Conservation (phyloP, 2,888 invertebrate species). For the Cephus pygmeus region DNA sequence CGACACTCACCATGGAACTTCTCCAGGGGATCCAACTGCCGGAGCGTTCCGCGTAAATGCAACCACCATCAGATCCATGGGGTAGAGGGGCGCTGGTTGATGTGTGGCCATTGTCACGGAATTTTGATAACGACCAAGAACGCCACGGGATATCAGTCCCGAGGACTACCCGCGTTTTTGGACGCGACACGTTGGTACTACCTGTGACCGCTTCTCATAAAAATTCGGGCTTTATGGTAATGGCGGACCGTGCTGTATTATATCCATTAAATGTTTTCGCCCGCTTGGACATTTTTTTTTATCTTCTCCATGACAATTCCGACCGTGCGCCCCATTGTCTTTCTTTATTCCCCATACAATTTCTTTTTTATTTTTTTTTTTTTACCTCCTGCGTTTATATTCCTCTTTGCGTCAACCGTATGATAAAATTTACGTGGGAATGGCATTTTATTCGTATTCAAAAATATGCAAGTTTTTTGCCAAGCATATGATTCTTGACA, state of each 20-base stretch:
- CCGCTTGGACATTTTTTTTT: conserved; percentile 7
- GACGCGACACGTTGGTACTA: conserved; percentile 29
- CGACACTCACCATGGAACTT: not conserved
- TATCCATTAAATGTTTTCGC: conserved; percentile 27
- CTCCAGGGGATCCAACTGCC: not conserved
- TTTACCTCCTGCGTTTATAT: not conserved
- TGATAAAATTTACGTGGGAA: not conserved
- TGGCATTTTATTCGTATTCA: no score
- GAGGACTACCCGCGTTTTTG: conserved; percentile 25
- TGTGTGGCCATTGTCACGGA: conserved; percentile 58
- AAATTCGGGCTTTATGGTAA: conserved; percentile 61
- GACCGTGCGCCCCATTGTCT: not conserved
- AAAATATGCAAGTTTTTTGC: not conserved
- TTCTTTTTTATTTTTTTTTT: no score
- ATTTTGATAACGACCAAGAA: conserved; percentile 60
- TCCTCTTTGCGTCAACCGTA: not conserved
- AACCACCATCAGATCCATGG: not conserved
- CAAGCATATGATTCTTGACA: not conserved
- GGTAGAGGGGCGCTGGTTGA: conserved; percentile 29
- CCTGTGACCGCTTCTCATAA: conserved; percentile 53
- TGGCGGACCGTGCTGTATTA: conserved; percentile 29
- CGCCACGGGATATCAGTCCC: conserved; percentile 51
- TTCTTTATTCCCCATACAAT: not conserved
- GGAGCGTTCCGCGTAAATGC: not conserved
- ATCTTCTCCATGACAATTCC: not conserved